Conservation (phyloP, 2,888 invertebrate genomes). For the Drosophila tanythrix region DNA sequence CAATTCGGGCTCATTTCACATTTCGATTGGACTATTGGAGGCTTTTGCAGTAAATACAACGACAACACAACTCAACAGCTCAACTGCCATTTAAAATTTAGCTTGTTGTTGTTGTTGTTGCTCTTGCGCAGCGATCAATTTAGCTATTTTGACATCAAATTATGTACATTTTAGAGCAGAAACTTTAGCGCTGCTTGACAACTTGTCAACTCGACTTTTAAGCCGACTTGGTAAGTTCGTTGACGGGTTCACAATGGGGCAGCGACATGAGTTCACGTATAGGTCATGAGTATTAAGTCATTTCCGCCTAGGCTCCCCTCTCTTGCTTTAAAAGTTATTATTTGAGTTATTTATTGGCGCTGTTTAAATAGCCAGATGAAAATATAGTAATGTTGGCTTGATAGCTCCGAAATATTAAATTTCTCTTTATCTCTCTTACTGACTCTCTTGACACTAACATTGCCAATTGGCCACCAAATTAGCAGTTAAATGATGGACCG, state of each 20-base stretch:
- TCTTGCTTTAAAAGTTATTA: not conserved
- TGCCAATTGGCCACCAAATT: constrained; percentile 38
- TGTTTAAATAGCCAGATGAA: not conserved
- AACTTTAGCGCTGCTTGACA: constrained; percentile 56
- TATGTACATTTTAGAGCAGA: constrained; percentile 65
- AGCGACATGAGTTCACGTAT: constrained; percentile 16
- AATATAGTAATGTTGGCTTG: not conserved
- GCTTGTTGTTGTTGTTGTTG: constrained; percentile 31
- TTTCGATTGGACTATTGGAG: not conserved
- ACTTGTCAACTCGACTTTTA: constrained; percentile 45
- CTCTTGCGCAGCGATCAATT: constrained; percentile 41
- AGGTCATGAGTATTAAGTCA: constrained; percentile 20
- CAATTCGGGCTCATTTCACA: constrained; percentile 15
- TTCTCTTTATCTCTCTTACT: not conserved
- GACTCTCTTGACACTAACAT: not conserved
- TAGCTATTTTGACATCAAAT: constrained; percentile 64
- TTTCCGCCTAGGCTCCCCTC: not conserved
- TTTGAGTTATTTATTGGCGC: not conserved
- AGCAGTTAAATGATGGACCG: constrained; percentile 61
- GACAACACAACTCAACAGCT: constrained; percentile 12
- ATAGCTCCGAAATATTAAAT: not conserved
- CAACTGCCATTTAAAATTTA: constrained; percentile 23
- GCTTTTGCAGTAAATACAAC: constrained; percentile 15
- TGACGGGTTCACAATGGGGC: constrained; percentile 25
- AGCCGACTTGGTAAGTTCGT: constrained; percentile 24